Conservation (phyloP, 2,888 invertebrate species). For the Bibio marci region DNA sequence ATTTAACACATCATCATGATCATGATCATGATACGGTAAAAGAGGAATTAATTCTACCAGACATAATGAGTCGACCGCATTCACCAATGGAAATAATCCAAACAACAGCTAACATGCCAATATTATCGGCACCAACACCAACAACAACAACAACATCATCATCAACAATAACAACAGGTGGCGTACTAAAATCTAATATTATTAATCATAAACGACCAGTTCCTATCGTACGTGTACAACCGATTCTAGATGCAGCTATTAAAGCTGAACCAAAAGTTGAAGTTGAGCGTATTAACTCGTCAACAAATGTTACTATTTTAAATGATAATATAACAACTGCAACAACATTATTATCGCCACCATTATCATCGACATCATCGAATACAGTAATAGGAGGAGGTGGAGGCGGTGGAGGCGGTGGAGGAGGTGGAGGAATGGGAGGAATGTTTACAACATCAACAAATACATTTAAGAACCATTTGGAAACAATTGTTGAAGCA, state of each 20-base stretch:
- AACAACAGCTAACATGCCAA: no score
- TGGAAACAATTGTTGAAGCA: conserved; percentile 97
- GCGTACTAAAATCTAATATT: background rate
- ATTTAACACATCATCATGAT: conserved; percentile 6
- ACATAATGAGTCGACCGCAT: conserved; percentile 1
- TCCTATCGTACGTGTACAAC: conserved; percentile 29
- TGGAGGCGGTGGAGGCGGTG: no score
- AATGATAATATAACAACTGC: background rate
- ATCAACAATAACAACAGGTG: no score
- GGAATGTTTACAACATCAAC: background rate
- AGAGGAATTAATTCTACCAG: conserved; percentile 19
- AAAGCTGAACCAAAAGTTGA: conserved; percentile 78
- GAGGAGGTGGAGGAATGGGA: no score
- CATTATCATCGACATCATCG: conserved; percentile 13
- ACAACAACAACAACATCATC: no score
- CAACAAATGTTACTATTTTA: conserved; percentile 13
- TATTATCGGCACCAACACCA: no score
- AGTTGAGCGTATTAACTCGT: conserved; percentile 44
- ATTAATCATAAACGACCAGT: conserved; percentile 14
- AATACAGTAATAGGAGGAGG: no score
- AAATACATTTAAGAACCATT: conserved; percentile 67
- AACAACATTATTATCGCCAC: conserved; percentile 5
- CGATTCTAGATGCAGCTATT: conserved; percentile 70
- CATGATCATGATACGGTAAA: conserved; percentile 21
- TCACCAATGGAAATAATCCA: conserved; percentile 3